Percentiles rank a stretch among this genome's conserved stretches.
These are phyloP conservation scores for Genyomyrus donnyi DNA, from an alignment of 2,113 vertebrate species.

Conservation along the genomic window DNA sequence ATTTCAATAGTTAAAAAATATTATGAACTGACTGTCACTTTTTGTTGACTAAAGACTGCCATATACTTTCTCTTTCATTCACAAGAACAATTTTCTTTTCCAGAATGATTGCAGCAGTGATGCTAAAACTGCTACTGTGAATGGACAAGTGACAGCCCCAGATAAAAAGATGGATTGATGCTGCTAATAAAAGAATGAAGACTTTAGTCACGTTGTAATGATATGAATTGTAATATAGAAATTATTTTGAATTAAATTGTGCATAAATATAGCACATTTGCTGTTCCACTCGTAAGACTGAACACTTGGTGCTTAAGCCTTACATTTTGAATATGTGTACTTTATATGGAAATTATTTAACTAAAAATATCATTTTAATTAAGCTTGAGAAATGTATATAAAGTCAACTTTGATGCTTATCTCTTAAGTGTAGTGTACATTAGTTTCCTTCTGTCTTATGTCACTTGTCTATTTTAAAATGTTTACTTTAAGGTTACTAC, in stretches of 20 bases:
- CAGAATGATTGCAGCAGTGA: constrained; percentile 52
- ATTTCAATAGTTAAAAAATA: not conserved
- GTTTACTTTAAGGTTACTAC: not conserved
- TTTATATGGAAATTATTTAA: not conserved
- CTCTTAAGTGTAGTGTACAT: not conserved
- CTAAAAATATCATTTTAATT: not conserved
- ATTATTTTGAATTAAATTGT: not conserved
- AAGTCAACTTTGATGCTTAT: not conserved
- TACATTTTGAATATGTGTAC: not conserved
- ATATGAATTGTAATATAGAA: not conserved
- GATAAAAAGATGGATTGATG: constrained; percentile 74
- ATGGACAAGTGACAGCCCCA: constrained; percentile 39
- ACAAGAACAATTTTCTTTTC: constrained; percentile 28
- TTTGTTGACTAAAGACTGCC: not conserved
- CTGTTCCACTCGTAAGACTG: not conserved
- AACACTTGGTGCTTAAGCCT: not conserved
- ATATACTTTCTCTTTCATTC: not conserved
- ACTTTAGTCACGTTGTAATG: not conserved
- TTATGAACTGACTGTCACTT: not conserved
- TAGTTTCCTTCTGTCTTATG: not conserved
- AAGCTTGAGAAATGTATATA: not conserved
- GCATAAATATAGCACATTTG: not conserved
- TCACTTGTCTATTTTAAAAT: not conserved
- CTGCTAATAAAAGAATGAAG: constrained; percentile 18
- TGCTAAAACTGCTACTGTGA: constrained; percentile 42